Evolutionary conservation across 2,888 invertebrate genomes (phyloP).

Genomic region (Orthosia gracilis): DNA sequence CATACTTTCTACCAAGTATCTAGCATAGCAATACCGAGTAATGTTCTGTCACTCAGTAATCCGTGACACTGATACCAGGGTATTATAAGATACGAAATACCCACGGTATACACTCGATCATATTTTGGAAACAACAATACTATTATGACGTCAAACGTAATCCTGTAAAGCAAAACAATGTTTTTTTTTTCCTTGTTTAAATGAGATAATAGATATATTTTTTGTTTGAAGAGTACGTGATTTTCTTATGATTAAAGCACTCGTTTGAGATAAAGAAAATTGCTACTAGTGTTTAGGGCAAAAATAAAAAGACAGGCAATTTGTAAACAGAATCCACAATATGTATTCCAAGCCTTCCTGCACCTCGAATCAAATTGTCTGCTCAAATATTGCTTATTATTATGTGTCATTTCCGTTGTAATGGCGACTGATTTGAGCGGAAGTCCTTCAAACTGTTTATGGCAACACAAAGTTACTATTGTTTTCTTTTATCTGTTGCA

Average conservation of each 20-base stretch:
- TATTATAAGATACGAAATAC: slow-evolving; percentile 44
- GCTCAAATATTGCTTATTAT: no score
- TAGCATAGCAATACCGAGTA: slow-evolving; percentile 6
- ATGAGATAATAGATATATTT: slow-evolving; percentile 12
- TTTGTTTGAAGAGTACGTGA: not conserved
- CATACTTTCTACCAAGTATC: not conserved
- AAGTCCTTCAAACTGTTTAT: no score
- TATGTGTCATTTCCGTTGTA: no score
- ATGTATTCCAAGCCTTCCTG: no score
- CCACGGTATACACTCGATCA: slow-evolving; percentile 23
- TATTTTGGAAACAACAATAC: slow-evolving; percentile 37
- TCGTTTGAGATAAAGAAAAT: not conserved
- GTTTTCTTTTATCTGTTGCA: no score
- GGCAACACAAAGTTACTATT: no score
- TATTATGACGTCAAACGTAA: slow-evolving; percentile 33
- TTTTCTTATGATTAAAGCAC: not conserved
- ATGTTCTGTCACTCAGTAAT: slow-evolving; percentile 21
- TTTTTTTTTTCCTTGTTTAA: slow-evolving; percentile 5
- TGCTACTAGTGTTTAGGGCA: not conserved
- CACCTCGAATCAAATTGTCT: no score
- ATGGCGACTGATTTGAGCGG: no score
- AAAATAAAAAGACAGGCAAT: not conserved
- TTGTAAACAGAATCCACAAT: no score
- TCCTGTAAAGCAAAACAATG: slow-evolving; percentile 28
- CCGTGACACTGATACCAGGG: slow-evolving; percentile 31